A percentile compares a stretch with the other conserved stretches of the same genome.
Evolutionary conservation across 2,797 vertebrate species (phyloP).

Genomic region (Myripristis murdjan): DNA sequence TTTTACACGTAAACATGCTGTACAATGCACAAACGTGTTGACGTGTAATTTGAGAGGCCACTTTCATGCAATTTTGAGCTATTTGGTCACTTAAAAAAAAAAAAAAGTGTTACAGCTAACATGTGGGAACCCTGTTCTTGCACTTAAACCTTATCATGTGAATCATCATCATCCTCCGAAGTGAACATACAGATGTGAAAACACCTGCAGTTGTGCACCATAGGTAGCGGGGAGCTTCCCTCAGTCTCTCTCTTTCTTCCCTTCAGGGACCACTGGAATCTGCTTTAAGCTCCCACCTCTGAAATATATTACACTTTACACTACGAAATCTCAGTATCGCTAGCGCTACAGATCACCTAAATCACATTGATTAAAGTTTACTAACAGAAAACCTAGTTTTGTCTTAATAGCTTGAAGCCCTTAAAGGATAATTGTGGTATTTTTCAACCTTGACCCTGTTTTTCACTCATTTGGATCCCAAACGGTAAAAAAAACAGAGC

Average conservation of each 20-base stretch:
- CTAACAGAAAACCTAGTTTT: conserved; percentile 1
- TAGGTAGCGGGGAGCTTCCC: background rate
- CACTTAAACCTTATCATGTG: background rate
- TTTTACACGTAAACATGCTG: too few species aligned
- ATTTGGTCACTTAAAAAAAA: too few species aligned
- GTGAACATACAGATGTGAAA: too few species aligned
- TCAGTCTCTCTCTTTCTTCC: background rate
- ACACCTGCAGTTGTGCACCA: conserved; percentile 9
- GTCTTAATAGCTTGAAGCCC: background rate
- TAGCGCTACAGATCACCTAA: background rate
- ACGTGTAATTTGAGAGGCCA: too few species aligned
- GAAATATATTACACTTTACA: conserved; percentile 11
- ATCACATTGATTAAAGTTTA: conserved; percentile 2
- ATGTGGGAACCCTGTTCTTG: too few species aligned
- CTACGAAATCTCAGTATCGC: background rate
- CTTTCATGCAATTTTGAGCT: too few species aligned
- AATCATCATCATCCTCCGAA: background rate
- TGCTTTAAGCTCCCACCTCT: conserved; percentile 1
- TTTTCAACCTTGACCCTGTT: too few species aligned
- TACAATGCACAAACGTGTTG: too few species aligned
- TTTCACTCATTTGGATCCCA: too few species aligned
- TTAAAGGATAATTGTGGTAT: too few species aligned
- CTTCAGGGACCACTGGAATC: conserved; percentile 19
- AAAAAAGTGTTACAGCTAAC: too few species aligned
- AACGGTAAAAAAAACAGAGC: too few species aligned